Evolutionary conservation across 2,797 vertebrate species (phyloP).

Genomic region (Okamejei kenojei): DNA sequence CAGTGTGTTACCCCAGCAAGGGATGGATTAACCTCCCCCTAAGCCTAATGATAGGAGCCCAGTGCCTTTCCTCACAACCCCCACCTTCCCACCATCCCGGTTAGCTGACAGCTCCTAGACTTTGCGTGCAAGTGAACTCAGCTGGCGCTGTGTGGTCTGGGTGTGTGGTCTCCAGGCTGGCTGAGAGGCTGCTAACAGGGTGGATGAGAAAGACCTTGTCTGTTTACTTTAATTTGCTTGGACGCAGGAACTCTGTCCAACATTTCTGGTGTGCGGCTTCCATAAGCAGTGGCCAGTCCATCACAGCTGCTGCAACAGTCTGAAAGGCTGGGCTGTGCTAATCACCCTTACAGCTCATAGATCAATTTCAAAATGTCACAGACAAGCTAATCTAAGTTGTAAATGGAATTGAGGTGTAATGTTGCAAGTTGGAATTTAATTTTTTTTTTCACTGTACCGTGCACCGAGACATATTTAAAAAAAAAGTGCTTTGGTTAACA

Average conservation of each 20-base stretch:
- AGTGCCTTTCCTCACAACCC: slow-evolving; percentile 48
- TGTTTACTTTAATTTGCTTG: slow-evolving; percentile 96
- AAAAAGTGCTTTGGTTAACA: not conserved
- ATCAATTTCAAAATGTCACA: slow-evolving; percentile 44
- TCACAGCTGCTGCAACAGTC: slow-evolving; percentile 55
- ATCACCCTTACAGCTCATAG: slow-evolving; percentile 49
- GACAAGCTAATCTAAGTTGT: slow-evolving; percentile 46
- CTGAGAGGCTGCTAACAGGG: slow-evolving; percentile 63
- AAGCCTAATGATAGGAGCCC: slow-evolving; percentile 49
- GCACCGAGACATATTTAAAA: not conserved
- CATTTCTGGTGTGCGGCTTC: slow-evolving; percentile 62
- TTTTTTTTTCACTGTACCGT: not conserved
- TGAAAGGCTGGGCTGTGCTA: slow-evolving; percentile 41
- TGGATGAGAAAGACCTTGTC: slow-evolving; percentile 75
- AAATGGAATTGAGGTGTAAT: slow-evolving; percentile 49
- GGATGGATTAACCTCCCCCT: slow-evolving; percentile 49
- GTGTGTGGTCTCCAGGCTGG: slow-evolving; percentile 90
- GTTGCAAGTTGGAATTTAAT: slow-evolving; percentile 19
- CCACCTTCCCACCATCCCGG: slow-evolving; percentile 43
- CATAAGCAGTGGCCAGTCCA: slow-evolving; percentile 52
- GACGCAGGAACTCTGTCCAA: slow-evolving; percentile 84
- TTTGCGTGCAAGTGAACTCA: slow-evolving; percentile 79
- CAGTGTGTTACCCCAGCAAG: slow-evolving; percentile 57
- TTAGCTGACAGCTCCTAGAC: slow-evolving; percentile 71
- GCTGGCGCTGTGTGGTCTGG: slow-evolving; percentile 72